phyloP scores from a whole-genome alignment of 92 coral and sea anemone species.

The Micromussa lordhowensis region DNA sequence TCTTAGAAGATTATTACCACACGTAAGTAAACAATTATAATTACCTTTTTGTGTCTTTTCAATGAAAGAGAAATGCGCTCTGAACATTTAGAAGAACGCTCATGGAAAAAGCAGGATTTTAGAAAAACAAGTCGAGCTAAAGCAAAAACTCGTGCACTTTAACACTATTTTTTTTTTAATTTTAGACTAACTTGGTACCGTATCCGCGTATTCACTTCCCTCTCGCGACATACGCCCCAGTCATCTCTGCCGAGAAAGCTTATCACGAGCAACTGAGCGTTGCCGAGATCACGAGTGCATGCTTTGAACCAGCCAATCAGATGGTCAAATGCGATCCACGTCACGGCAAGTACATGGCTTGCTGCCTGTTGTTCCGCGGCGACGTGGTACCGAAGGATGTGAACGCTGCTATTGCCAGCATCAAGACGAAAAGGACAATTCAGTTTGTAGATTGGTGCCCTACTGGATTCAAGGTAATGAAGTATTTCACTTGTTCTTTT shows the following conservation, averaged over 20 bases:
- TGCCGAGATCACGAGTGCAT: conserved; percentile 82
- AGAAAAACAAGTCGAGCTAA: no score
- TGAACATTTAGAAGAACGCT: no score
- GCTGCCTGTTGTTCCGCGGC: conserved; percentile 84
- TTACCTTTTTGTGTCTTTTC: no score
- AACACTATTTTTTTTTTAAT: conserved; percentile 28
- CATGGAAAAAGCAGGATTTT: no score
- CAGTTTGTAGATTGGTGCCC: conserved; percentile 82
- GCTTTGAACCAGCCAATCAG: conserved; percentile 90
- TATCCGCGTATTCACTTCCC: conserved; percentile 95
- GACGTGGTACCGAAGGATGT: conserved; percentile 93
- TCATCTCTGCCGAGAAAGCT: conserved; percentile 91
- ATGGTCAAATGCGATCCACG: conserved; percentile 85
- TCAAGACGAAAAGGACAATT: conserved; percentile 82
- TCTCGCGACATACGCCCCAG: conserved; percentile 91
- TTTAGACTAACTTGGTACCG: conserved; percentile 92
- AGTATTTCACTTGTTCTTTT: neutral
- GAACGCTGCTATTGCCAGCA: conserved; percentile 82
- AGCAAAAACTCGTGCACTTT: no score
- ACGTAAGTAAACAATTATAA: no score
- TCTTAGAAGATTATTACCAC: no score
- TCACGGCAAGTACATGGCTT: conserved; percentile 91
- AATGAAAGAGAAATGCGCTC: no score
- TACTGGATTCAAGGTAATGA: conserved; percentile 47
- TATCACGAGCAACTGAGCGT: conserved; percentile 88